Conservation (phyloP, 2,888 invertebrate species). For the Nomada lathburiana region DNA sequence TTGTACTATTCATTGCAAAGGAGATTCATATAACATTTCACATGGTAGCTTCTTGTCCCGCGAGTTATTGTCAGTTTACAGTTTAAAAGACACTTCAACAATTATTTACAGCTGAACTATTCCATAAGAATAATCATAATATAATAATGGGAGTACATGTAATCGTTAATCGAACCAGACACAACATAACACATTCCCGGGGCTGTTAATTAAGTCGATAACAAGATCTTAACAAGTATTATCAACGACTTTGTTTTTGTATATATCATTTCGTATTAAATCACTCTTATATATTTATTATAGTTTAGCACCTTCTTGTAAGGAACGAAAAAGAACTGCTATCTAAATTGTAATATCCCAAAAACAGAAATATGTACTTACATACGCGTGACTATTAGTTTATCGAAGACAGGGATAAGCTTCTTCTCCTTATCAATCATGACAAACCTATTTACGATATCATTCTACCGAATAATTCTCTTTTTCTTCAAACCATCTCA, state of each 20-base stretch:
- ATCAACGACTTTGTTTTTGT: constrained; percentile 31
- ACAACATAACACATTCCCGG: constrained; percentile 51
- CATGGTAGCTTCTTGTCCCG: constrained; percentile 22
- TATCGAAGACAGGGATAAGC: constrained; percentile 21
- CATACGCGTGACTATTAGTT: constrained; percentile 9
- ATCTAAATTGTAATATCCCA: constrained; percentile 1
- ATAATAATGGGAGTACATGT: constrained; percentile 26
- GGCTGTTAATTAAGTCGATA: constrained; percentile 35
- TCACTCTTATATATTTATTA: constrained; percentile 56
- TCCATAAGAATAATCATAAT: constrained; percentile 42
- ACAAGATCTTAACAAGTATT: constrained; percentile 56
- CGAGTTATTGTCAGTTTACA: constrained; percentile 58
- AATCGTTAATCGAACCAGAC: constrained; percentile 35
- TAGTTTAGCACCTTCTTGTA: constrained; percentile 65
- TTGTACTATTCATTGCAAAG: constrained; percentile 59
- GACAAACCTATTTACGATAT: constrained; percentile 26
- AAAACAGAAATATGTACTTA: constrained; percentile 15
- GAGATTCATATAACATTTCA: constrained; percentile 34
- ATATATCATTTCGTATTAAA: constrained; percentile 53
- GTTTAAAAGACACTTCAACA: constrained; percentile 60
- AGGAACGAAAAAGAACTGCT: constrained; percentile 37
- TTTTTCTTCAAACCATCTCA: constrained; percentile 13
- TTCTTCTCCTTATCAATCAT: constrained; percentile 10
- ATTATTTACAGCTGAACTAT: constrained; percentile 62
- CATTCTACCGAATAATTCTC: constrained; percentile 7